Conservation (phyloP, 1,140 invertebrate species). For the Melanaphis sacchari region DNA sequence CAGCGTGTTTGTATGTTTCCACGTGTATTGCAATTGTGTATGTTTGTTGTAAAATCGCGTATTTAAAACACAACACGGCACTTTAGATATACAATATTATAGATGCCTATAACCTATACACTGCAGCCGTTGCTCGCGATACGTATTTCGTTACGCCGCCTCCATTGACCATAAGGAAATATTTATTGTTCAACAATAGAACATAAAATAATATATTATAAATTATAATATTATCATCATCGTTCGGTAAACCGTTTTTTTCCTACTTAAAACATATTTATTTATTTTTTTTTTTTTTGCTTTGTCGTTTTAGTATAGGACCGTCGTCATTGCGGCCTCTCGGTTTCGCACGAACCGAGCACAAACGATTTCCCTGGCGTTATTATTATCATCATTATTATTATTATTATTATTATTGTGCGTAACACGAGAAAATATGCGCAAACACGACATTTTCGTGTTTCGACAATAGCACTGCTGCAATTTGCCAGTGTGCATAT, state of each 20-base stretch:
- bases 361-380: slow-evolving; percentile 2
- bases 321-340: not conserved
- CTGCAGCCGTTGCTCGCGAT: not conserved
- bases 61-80: not conserved
- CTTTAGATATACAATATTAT: not conserved
- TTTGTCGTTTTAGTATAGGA: not conserved
- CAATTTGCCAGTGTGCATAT: slow-evolving; percentile 22
- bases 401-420: not conserved
- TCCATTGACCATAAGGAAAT: slow-evolving; percentile 8
- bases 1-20: not conserved
- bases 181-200: slow-evolving; percentile 27
- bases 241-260: not conserved
- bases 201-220: not conserved
- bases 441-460: slow-evolving; percentile 34
- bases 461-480: not conserved
- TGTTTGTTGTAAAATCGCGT: not conserved
- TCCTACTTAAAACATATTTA: not conserved
- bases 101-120: not conserved
- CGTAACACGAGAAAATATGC: slow-evolving; percentile 27
- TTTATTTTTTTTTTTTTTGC: not conserved
- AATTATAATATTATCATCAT: not conserved
- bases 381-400: not conserved
- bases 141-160: not conserved
- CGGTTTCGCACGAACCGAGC: not conserved
- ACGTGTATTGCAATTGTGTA: not conserved